Conservation (phyloP, 1,140 invertebrate genomes). For the Patella vulgata region DNA sequence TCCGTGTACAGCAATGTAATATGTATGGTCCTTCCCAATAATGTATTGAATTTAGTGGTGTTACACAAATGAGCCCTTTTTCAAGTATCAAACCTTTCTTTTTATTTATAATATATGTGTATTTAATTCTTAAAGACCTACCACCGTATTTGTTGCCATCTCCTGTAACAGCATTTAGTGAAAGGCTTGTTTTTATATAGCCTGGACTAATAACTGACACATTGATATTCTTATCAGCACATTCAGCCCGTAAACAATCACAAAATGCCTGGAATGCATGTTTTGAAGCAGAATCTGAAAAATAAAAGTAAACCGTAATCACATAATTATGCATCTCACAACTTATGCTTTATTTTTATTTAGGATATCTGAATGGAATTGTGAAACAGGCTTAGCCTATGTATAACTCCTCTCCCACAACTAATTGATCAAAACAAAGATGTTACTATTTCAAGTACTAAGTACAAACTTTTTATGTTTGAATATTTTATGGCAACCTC, state of each 20-base stretch:
- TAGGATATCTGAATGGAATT: no score
- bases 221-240: conserved; percentile 78
- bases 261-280: conserved; percentile 79
- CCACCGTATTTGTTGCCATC: conserved; percentile 82
- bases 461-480: no score
- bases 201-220: conserved; percentile 87
- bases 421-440: no score
- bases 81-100: no score
- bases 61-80: no score
- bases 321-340: no score
- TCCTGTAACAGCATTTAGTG: conserved; percentile 86
- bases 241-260: conserved; percentile 66
- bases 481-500: no score
- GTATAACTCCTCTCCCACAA: not conserved
- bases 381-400: not conserved
- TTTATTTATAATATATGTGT: no score
- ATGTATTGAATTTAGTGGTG: no score
- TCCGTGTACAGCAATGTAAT: no score
- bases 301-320: conserved; percentile 13
- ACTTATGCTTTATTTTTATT: not conserved
- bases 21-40: no score
- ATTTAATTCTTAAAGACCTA: conserved; percentile 68
- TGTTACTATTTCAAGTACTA: no score
- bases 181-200: conserved; percentile 89
- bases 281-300: conserved; percentile 88